phyloP scores from a whole-genome alignment of 2,113 vertebrate genomes.

The Chrysemys picta region DNA sequence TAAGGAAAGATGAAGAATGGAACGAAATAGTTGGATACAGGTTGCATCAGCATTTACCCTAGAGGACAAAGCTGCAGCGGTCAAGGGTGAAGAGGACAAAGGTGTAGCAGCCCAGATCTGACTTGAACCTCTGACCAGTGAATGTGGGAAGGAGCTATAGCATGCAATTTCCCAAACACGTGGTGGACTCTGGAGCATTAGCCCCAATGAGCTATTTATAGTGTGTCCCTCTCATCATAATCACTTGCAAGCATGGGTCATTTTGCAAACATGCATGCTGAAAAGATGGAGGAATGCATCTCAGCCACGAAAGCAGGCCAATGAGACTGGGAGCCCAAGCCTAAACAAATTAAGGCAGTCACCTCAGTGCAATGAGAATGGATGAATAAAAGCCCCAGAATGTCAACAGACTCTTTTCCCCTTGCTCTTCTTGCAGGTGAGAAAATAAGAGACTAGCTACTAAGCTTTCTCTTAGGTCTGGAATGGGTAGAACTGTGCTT shows the following conservation, averaged over 20 bases:
- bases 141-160: neutral
- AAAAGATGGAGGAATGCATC: neutral
- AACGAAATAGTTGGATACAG: neutral
- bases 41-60: neutral
- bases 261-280: neutral
- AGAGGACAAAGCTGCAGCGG: neutral
- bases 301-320: neutral
- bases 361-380: accelerated
- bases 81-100: neutral
- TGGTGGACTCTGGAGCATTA: neutral
- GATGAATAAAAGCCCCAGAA: neutral
- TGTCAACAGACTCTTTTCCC: neutral
- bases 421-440: constrained; percentile 36
- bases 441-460: constrained; percentile 50
- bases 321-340: neutral
- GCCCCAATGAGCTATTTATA: accelerated
- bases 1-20: neutral
- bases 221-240: neutral
- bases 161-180: neutral
- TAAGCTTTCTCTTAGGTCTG: constrained; percentile 5
- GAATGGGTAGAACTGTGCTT: constrained; percentile 13
- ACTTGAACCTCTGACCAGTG: accelerated
- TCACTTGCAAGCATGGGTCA: accelerated
- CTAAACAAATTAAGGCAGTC: neutral
- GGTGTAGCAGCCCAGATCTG: neutral